These are phyloP conservation scores for Enteromius anoplus DNA, from an alignment of 2,797 vertebrate species.

Conservation along the genomic window DNA sequence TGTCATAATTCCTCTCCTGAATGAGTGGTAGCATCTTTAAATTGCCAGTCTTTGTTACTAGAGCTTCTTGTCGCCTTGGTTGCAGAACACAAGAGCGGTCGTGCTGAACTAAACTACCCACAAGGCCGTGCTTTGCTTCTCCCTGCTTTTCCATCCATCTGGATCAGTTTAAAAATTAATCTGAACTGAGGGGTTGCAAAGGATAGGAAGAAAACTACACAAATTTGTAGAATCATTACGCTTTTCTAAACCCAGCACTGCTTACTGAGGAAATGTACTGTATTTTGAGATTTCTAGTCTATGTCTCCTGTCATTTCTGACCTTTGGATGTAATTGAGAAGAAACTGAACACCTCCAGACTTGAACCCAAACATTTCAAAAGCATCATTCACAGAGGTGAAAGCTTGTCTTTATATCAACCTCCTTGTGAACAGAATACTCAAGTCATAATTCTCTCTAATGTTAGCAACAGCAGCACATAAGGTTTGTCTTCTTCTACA, in stretches of 20 bases:
- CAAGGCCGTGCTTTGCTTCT: constrained; percentile 58
- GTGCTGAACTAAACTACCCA: constrained; percentile 71
- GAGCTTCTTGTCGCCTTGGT: constrained; percentile 48
- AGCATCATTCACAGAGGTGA: not conserved
- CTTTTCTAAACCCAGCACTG: not conserved
- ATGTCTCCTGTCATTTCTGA: not conserved
- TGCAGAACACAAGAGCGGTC: constrained; percentile 53
- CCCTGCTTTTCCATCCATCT: constrained; percentile 68
- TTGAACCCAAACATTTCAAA: constrained; percentile 10
- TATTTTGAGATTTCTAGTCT: not conserved
- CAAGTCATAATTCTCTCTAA: not conserved
- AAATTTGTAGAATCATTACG: not conserved
- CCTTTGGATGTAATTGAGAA: not conserved
- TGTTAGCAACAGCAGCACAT: not conserved
- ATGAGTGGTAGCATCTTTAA: not conserved
- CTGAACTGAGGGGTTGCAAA: constrained; percentile 29
- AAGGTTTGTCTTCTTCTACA: constrained; percentile 1
- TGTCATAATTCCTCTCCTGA: not conserved
- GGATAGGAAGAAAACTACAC: constrained; percentile 27
- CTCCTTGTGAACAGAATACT: not conserved
- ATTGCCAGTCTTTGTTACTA: constrained; percentile 14
- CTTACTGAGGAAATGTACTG: not conserved
- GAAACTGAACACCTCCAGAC: not conserved
- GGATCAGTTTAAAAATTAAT: constrained; percentile 76
- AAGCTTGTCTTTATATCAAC: not conserved